phyloP scores from a whole-genome alignment of 2,888 invertebrate genomes.

The Stramonita haemastoma region DNA sequence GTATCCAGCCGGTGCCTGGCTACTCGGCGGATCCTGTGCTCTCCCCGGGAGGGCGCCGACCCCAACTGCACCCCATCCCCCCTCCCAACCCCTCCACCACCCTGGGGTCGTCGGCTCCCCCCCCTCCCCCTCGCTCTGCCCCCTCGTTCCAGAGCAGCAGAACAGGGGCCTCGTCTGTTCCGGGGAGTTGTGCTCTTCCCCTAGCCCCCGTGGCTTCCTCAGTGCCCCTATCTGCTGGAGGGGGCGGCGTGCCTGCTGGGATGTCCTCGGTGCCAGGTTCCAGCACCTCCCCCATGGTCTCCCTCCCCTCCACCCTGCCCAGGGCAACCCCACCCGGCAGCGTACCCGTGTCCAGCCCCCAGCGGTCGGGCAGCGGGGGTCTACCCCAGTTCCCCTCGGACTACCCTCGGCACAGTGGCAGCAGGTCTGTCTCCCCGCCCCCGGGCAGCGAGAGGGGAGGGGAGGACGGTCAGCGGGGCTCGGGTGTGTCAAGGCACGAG shows the following conservation, averaged over 20 bases:
- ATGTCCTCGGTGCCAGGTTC: neutral
- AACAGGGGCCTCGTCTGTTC: neutral
- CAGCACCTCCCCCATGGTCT: neutral
- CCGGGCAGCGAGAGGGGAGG: constrained; percentile 22
- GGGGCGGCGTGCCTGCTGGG: neutral
- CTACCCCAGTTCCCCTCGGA: neutral
- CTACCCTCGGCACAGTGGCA: neutral
- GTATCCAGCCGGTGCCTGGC: constrained; percentile 26
- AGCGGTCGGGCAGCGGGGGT: constrained; percentile 13
- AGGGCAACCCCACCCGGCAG: neutral
- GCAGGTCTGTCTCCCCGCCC: constrained; percentile 36
- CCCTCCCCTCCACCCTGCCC: neutral
- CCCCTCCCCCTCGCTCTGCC: neutral
- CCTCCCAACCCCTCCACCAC: constrained; percentile 46
- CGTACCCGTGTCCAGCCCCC: constrained; percentile 30
- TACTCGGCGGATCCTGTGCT: constrained; percentile 24
- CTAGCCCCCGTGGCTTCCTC: constrained; percentile 9
- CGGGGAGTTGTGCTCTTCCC: neutral
- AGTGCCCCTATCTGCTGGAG: neutral
- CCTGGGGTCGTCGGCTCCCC: constrained; percentile 32
- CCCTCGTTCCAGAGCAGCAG: neutral
- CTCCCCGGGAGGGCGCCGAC: constrained; percentile 41
- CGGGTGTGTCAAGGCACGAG: constrained; percentile 69
- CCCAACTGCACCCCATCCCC: constrained; percentile 50
- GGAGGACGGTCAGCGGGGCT: constrained; percentile 41